phyloP scores from a whole-genome alignment of 1,140 invertebrate genomes.

The Drosophila trapezifrons region DNA sequence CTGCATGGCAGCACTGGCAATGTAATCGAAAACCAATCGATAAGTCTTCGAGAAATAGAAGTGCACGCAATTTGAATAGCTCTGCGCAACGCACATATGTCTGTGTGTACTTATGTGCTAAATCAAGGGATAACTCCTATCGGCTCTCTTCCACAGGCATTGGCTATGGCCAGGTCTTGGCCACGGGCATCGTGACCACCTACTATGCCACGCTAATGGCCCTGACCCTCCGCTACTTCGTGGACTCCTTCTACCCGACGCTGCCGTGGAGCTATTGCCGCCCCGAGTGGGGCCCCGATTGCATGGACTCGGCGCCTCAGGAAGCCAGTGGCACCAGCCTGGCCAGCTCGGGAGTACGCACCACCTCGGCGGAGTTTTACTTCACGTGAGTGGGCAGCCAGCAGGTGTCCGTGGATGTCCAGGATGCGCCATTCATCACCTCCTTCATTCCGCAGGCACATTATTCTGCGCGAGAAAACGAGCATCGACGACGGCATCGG shows the following conservation, averaged over 20 bases:
- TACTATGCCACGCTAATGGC: conserved; percentile 92
- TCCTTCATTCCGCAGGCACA: conserved; percentile 84
- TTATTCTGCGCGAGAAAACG: conserved; percentile 88
- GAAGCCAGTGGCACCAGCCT: conserved; percentile 12
- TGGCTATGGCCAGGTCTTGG: conserved; percentile 90
- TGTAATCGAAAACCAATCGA: background rate
- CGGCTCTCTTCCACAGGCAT: conserved; percentile 86
- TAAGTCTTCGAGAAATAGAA: background rate
- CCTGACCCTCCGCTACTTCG: conserved; percentile 89
- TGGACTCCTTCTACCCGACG: conserved; percentile 86
- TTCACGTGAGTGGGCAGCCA: conserved; percentile 85
- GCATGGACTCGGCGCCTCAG: conserved; percentile 63
- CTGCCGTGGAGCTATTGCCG: conserved; percentile 88
- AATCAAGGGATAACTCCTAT: conserved; percentile 21
- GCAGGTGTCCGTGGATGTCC: conserved; percentile 5
- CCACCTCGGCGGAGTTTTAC: conserved; percentile 87
- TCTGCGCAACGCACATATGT: too few species aligned
- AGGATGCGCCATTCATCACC: background rate
- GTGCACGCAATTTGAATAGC: background rate
- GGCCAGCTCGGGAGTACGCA: conserved; percentile 44
- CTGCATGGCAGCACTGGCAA: background rate
- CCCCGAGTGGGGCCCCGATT: conserved; percentile 85
- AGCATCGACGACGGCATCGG: conserved; percentile 90
- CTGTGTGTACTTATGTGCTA: background rate
- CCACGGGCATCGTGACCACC: conserved; percentile 88